phyloP scores from a whole-genome alignment of 2,888 invertebrate genomes.

The Parasteatoda lunata region DNA sequence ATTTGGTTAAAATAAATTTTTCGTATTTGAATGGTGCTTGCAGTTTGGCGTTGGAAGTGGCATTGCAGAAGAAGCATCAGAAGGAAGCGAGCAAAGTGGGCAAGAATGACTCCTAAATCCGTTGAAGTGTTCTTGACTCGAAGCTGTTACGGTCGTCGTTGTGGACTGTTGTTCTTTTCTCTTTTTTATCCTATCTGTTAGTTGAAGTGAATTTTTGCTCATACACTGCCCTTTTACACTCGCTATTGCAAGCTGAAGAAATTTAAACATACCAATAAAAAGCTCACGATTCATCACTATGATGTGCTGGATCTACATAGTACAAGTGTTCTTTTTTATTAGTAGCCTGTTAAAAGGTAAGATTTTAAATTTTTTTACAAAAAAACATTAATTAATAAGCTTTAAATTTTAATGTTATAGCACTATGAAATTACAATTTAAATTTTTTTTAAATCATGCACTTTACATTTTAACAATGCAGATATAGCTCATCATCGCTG shows the following conservation, averaged over 20 bases:
- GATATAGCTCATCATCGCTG: too few relatives aligned
- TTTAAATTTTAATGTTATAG: too few relatives aligned
- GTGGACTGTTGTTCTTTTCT: slow-evolving; percentile 29
- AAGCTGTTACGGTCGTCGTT: slow-evolving; percentile 8
- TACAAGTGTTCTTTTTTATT: slow-evolving; percentile 67
- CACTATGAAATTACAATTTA: too few relatives aligned
- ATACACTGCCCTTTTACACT: slow-evolving; percentile 48
- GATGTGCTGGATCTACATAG: slow-evolving; percentile 56
- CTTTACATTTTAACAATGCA: too few relatives aligned
- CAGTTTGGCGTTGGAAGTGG: neutral
- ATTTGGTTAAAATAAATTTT: slow-evolving; percentile 6
- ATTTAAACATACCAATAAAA: slow-evolving; percentile 15
- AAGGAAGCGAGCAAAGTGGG: slow-evolving; percentile 9
- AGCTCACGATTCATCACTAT: slow-evolving; percentile 59
- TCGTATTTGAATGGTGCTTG: slow-evolving; percentile 28
- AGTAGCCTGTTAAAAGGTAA: slow-evolving; percentile 66
- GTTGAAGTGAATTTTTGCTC: slow-evolving; percentile 49
- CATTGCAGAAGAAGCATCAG: slow-evolving; percentile 2
- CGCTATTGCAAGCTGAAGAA: slow-evolving; percentile 14
- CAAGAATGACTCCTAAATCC: slow-evolving; percentile 17
- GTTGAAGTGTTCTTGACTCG: slow-evolving; percentile 38
- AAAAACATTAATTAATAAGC: too few relatives aligned
- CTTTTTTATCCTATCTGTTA: slow-evolving; percentile 40
- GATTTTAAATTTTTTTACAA: neutral
- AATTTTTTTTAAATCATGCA: too few relatives aligned